Percentiles rank a stretch among this genome's conserved stretches.
Conservation (phyloP, 2,797 vertebrate genomes). For the Anniella stebbinsi region DNA sequence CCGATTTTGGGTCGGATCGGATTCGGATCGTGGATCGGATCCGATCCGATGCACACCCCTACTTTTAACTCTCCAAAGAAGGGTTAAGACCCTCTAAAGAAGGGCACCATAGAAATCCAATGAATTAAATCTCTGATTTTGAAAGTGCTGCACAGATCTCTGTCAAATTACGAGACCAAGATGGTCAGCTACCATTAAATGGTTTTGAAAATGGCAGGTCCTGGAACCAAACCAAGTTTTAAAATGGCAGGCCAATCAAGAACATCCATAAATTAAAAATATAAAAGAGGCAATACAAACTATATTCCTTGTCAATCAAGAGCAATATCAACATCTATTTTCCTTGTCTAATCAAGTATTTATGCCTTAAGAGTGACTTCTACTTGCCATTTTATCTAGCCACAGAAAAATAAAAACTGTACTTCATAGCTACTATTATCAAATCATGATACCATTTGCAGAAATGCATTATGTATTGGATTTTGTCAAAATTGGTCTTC, state of each 20-base stretch:
- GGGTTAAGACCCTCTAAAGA: neutral
- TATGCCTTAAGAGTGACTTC: neutral
- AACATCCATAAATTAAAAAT: conserved; percentile 16
- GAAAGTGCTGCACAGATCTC: neutral
- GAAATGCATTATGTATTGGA: neutral
- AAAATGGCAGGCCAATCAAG: neutral
- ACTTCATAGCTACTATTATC: neutral
- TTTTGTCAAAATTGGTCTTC: neutral
- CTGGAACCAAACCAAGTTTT: neutral
- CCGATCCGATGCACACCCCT: no score
- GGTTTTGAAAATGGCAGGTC: neutral
- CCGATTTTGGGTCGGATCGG: no score
- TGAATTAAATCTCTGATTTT: neutral
- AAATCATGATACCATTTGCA: neutral
- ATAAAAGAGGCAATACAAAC: neutral
- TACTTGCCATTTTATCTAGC: neutral
- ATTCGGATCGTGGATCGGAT: no score
- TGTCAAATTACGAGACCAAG: neutral
- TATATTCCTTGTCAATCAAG: neutral
- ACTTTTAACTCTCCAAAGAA: neutral
- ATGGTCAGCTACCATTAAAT: neutral
- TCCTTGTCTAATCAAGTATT: neutral
- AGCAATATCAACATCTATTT: neutral
- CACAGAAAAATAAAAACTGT: neutral
- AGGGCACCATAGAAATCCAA: neutral